Evolutionary conservation across 2,113 vertebrate genomes (phyloP).

Genomic region (Marcusenius ussheri): DNA sequence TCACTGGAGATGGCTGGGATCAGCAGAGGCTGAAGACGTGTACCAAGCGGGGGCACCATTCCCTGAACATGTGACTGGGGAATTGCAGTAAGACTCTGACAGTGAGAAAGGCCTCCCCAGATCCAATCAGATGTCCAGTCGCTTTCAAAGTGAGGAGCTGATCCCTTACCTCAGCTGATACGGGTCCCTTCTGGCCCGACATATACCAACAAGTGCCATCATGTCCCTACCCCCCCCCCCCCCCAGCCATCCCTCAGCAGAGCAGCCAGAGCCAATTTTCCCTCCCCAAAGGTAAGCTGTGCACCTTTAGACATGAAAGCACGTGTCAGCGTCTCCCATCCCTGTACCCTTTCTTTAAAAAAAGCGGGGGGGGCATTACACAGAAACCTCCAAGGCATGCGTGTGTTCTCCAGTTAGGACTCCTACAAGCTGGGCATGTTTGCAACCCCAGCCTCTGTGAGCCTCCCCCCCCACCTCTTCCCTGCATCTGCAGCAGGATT

Average conservation of each 20-base stretch:
- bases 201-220: background rate
- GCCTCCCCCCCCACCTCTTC: background rate
- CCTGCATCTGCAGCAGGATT: background rate
- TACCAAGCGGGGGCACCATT: background rate
- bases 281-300: slow-evolving; percentile 35
- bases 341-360: background rate
- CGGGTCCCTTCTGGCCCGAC: background rate
- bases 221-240: background rate
- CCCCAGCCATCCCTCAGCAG: slow-evolving; percentile 12
- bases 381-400: background rate
- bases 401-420: background rate
- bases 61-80: background rate
- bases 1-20: background rate
- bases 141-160: background rate
- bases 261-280: slow-evolving; percentile 18
- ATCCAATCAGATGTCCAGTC: background rate
- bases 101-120: background rate
- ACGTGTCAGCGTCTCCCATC: slow-evolving; percentile 35
- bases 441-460: background rate
- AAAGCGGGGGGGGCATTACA: background rate
- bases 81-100: background rate
- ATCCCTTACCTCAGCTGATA: background rate
- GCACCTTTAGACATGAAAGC: slow-evolving; percentile 41
- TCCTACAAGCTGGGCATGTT: background rate
- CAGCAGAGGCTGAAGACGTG: background rate